Base-by-base conservation (phyloP, 2,797 vertebrate species). In the Ctenosaura bakeri region DNA sequence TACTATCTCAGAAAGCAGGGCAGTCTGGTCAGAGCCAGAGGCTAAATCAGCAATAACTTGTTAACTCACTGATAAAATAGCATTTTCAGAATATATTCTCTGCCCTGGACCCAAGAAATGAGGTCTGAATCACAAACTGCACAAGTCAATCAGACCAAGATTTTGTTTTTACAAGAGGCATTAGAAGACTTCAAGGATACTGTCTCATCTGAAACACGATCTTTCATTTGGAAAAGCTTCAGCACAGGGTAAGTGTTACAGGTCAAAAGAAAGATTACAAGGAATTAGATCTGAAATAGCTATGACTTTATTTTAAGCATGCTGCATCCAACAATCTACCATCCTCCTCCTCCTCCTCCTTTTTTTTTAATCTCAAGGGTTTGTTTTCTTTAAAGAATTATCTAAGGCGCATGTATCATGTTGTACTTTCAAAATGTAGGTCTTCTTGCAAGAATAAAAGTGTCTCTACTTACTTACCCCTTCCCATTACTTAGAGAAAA, bases 31-130 rank as follows among this genome's bases (percentile, higher is more conserved):
- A 93, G 73, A 95, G 93, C 91, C 85, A 87, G 42, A 4, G 89
- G 90, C 92, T 95, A 95, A 95, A 95, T 92, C 91, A 92, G 91
- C 93, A 94, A 94, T 91, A 42, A 95, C 84, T 89, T 92, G 89
- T 92, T 90, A 96, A 93, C 82, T 69, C 82, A 92, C 87, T 91
- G 90, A 90, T 94, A 94, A 93, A 79, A 71, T 18, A 74, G 87
- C 90, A 90, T 90, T 95, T 94, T 90, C 54, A 42, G 89, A 93
- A 91, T 86, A 90, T 52, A 94, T 88, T 93, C 85, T 88, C 73
- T 89, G 12, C 90, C 93, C 84, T 93, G 83, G 93, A 52, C 62
- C 90, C n/a, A 85, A 86, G 38, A 90, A 90, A 92, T 79, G 79
- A 81, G 77, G 91, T 74, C 9, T 88, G 91, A 95, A 92, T 92